Evolutionary conservation across 2,113 vertebrate species (phyloP).

Genomic region (Macaca nemestrina): DNA sequence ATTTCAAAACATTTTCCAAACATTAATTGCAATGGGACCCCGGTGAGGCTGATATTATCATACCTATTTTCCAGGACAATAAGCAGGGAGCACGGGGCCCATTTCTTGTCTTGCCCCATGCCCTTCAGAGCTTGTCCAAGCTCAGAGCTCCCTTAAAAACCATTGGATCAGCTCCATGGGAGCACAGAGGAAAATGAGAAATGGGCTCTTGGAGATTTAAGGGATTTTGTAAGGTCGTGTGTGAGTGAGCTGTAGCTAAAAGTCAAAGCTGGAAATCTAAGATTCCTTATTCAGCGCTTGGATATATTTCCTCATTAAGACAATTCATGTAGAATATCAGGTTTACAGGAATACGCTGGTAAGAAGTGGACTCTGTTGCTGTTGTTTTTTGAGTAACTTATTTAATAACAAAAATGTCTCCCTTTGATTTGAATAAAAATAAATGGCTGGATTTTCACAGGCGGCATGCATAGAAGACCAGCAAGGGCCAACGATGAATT

Average conservation of each 20-base stretch:
- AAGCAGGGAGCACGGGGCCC: constrained; percentile 57
- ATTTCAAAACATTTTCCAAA: constrained; percentile 71
- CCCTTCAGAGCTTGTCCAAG: constrained; percentile 54
- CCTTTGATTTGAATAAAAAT: constrained; percentile 67
- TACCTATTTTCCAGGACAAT: constrained; percentile 69
- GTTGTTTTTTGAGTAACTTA: constrained; percentile 40
- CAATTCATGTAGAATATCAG: background rate
- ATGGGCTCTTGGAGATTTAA: constrained; percentile 67
- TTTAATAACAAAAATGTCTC: constrained; percentile 47
- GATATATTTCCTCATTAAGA: constrained; percentile 52
- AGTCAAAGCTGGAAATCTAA: constrained; percentile 61
- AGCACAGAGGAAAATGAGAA: constrained; percentile 68
- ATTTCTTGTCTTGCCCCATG: constrained; percentile 56
- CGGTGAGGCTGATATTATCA: constrained; percentile 54
- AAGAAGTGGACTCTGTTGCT: constrained; percentile 40
- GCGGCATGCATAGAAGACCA: background rate
- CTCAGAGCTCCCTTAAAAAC: constrained; percentile 69
- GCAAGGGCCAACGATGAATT: constrained; percentile 54
- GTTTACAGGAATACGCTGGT: background rate
- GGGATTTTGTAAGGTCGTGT: constrained; percentile 64
- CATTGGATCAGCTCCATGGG: constrained; percentile 62
- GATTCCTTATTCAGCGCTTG: constrained; percentile 48
- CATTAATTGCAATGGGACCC: constrained; percentile 56
- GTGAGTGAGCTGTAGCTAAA: constrained; percentile 58
- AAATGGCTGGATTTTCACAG: constrained; percentile 48